Evolutionary conservation across 2,113 vertebrate genomes (phyloP).

Genomic region (Thymallus thymallus): DNA sequence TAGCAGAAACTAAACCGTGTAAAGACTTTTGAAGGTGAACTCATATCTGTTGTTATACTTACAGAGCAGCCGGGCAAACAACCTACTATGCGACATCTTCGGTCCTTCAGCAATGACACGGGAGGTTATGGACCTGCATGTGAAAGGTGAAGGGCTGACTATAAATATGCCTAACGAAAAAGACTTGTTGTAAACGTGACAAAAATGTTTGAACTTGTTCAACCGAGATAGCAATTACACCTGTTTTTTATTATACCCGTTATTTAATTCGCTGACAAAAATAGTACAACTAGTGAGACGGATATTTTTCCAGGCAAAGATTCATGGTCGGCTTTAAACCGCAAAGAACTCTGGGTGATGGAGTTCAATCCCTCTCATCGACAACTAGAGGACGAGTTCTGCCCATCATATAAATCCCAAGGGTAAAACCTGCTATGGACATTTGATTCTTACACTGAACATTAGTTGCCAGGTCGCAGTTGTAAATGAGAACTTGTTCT

Average conservation of each 20-base stretch:
- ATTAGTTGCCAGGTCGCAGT: too few species aligned
- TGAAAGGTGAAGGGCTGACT: constrained; percentile 31
- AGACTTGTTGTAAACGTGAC: not conserved
- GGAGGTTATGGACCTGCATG: constrained; percentile 53
- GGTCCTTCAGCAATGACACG: constrained; percentile 83
- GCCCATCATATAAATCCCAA: not conserved
- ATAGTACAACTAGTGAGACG: not conserved
- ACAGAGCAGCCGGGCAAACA: constrained; percentile 76
- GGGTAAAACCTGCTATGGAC: not conserved
- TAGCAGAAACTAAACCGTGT: not conserved
- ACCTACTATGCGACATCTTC: constrained; percentile 78
- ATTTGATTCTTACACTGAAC: too few species aligned
- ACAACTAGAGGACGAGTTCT: constrained; percentile 30
- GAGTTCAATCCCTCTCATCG: constrained; percentile 15
- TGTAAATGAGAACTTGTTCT: too few species aligned
- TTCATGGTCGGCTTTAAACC: not conserved
- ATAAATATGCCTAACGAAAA: constrained; percentile 23
- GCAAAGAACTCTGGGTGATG: constrained; percentile 52
- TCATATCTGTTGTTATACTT: constrained; percentile 59
- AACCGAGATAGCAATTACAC: not conserved
- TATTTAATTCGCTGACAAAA: not conserved
- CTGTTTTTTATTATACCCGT: not conserved
- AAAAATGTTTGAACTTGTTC: not conserved
- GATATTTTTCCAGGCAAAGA: constrained; percentile 21
- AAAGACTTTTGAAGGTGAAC: not conserved